Conservation (phyloP, 2,888 invertebrate species). For the Caenorhabditis panamensis region DNA sequence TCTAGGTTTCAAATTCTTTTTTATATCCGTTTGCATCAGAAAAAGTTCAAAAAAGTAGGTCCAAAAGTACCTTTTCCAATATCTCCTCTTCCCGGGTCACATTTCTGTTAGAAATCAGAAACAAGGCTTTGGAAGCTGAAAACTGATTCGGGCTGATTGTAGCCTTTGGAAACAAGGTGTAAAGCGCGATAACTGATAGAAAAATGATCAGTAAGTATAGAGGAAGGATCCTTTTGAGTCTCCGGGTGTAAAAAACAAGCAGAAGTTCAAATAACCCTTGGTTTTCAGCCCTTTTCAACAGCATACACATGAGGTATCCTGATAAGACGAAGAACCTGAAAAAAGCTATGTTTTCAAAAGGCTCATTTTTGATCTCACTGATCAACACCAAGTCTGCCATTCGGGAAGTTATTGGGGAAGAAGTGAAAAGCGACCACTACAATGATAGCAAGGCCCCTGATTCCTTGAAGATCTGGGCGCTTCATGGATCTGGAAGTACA, state of each 20-base stretch:
- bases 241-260: conserved; percentile 2
- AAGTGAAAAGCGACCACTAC: conserved; percentile 34
- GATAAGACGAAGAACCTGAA: conserved; percentile 43
- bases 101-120: conserved; percentile 16
- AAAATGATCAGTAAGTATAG: conserved; percentile 12
- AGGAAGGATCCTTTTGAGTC: conserved; percentile 28
- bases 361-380: conserved; percentile 20
- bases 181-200: neutral
- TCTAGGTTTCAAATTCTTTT: too few species aligned
- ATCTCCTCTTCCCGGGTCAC: too few species aligned
- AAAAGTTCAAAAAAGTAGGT: too few species aligned
- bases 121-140: neutral
- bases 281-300: neutral
- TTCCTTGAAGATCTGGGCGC: conserved; percentile 32
- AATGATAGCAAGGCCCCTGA: conserved; percentile 36
- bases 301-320: conserved; percentile 38
- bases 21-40: too few species aligned
- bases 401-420: conserved; percentile 26
- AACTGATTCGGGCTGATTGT: neutral
- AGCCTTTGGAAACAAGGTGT: neutral
- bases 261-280: neutral
- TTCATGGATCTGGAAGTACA: too few species aligned
- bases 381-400: conserved; percentile 44
- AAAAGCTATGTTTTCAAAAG: neutral
- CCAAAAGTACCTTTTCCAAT: neutral